phyloP scores from a whole-genome alignment of 2,113 vertebrate genomes.

The Lucifuga dentata region DNA sequence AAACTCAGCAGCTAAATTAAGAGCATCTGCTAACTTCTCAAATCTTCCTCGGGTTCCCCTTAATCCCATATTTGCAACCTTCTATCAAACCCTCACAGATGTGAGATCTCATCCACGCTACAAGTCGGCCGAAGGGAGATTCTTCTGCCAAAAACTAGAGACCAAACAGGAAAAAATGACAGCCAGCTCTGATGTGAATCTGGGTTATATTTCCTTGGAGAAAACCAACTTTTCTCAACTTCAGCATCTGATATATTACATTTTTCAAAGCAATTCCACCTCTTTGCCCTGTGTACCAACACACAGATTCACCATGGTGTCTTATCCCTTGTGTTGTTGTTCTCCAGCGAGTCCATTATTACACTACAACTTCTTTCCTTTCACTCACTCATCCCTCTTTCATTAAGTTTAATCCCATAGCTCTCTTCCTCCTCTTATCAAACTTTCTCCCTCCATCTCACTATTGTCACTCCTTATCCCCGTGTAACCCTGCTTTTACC shows the following conservation, averaged over 20 bases:
- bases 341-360: conserved; percentile 50
- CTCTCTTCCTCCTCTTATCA: conserved; percentile 21
- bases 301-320: conserved; percentile 7
- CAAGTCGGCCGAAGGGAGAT: conserved; percentile 12
- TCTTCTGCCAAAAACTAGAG: conserved; percentile 25
- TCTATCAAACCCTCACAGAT: no score
- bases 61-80: no score
- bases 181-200: conserved; percentile 34
- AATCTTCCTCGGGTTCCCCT: no score
- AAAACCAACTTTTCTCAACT: conserved; percentile 14
- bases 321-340: conserved; percentile 4
- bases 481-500: not conserved
- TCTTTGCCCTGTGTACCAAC: conserved; percentile 14
- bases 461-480: conserved; percentile 8
- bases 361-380: conserved; percentile 17
- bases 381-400: conserved; percentile 5
- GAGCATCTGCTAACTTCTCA: no score
- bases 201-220: conserved; percentile 38
- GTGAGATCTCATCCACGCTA: no score
- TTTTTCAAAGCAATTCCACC: conserved; percentile 37
- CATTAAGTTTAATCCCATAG: conserved; percentile 36
- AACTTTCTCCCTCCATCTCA: conserved; percentile 14
- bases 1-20: no score
- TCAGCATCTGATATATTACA: conserved; percentile 17
- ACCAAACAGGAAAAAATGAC: conserved; percentile 34